phyloP scores from a whole-genome alignment of 2,888 invertebrate genomes.

The Anarsia innoxiella region DNA sequence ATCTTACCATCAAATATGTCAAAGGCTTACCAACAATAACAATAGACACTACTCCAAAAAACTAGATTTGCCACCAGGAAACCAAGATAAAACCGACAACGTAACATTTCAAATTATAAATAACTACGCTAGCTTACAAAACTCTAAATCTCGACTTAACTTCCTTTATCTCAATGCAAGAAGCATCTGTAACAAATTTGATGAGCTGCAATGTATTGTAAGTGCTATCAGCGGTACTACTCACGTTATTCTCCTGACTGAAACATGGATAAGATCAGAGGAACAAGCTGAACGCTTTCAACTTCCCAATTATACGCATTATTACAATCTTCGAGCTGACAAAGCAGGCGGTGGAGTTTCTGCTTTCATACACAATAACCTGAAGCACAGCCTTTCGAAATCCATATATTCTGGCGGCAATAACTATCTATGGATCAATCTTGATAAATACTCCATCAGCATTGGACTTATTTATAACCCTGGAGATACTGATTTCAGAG shows the following conservation, averaged over 20 bases:
- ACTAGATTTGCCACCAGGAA: not conserved
- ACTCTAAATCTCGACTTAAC: not conserved
- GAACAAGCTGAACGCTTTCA: slow-evolving; percentile 12
- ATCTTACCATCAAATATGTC: slow-evolving; percentile 13
- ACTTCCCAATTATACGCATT: slow-evolving; percentile 19
- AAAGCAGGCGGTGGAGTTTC: slow-evolving; percentile 23
- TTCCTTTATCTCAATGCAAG: slow-evolving; percentile 2
- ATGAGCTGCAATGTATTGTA: slow-evolving; percentile 3
- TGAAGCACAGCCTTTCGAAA: slow-evolving; percentile 16
- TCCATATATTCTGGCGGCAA: slow-evolving; percentile 17
- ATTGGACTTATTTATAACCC: slow-evolving; percentile 21
- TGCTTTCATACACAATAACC: slow-evolving; percentile 19
- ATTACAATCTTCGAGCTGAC: slow-evolving; percentile 20
- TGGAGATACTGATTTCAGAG: slow-evolving; percentile 15
- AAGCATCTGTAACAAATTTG: slow-evolving; percentile 5
- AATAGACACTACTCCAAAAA: slow-evolving; percentile 7
- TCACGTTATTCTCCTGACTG: not conserved
- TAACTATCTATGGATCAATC: slow-evolving; percentile 22
- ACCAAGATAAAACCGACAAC: not conserved
- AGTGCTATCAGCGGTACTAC: not conserved
- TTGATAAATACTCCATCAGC: slow-evolving; percentile 16
- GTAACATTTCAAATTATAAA: not conserved
- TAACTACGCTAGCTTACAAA: not conserved
- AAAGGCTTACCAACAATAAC: slow-evolving; percentile 12
- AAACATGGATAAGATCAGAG: slow-evolving; percentile 8